Percentiles rank a stretch among this genome's conserved stretches.
Conservation (phyloP, 2,113 vertebrate genomes). For the Antechinus flavipes region DNA sequence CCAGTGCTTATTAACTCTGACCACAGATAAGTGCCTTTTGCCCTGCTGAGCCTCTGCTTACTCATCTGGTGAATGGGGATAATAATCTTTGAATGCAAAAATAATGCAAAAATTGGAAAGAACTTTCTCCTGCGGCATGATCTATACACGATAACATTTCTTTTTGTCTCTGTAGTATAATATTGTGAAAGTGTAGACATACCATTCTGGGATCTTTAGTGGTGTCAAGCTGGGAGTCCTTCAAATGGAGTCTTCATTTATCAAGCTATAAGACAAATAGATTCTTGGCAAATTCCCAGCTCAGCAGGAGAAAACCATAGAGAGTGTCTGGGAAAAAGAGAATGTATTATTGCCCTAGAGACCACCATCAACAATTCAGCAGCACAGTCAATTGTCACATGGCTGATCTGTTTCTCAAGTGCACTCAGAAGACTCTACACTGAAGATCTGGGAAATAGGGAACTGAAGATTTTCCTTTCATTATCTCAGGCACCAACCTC, state of each 20-base stretch:
- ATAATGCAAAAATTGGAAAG: background rate
- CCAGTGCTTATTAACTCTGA: background rate
- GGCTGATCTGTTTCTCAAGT: background rate
- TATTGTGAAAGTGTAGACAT: background rate
- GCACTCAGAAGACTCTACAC: slow-evolving; percentile 38
- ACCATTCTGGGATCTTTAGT: background rate
- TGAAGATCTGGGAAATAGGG: slow-evolving; percentile 23
- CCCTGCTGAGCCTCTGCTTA: background rate
- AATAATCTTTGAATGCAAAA: background rate
- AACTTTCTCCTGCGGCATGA: background rate
- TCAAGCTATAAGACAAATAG: background rate
- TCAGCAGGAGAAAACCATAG: slow-evolving; percentile 5
- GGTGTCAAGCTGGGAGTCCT: background rate
- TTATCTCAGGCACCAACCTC: background rate
- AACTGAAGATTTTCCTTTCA: slow-evolving; percentile 40
- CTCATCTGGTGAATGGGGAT: background rate
- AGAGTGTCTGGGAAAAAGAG: background rate
- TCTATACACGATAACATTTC: background rate
- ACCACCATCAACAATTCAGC: background rate
- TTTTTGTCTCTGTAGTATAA: background rate
- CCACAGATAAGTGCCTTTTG: background rate
- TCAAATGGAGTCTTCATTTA: slow-evolving; percentile 24
- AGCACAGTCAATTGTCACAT: background rate
- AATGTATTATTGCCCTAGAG: background rate
- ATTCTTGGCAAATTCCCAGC: slow-evolving; percentile 4